Evolutionary conservation across 2,113 vertebrate genomes (phyloP).

Genomic region (Cephalophus harveyi): DNA sequence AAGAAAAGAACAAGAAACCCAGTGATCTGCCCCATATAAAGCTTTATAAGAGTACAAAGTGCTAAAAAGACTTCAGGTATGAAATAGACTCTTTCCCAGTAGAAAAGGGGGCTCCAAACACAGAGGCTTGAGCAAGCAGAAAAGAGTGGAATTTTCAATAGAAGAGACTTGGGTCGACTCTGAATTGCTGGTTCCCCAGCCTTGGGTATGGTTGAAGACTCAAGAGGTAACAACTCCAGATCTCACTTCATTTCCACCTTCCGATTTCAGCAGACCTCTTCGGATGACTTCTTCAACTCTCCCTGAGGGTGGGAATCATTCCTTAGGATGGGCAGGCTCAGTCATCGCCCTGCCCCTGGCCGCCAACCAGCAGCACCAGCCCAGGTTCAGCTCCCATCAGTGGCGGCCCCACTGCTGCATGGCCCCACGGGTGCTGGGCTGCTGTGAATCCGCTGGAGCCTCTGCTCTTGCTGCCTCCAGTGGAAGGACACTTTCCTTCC

Average conservation of each 20-base stretch:
- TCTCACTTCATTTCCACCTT: background rate
- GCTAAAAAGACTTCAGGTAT: background rate
- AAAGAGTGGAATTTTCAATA: background rate
- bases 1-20: background rate
- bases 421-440: background rate
- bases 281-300: background rate
- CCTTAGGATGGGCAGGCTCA: background rate
- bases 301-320: background rate
- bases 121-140: background rate
- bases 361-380: no score
- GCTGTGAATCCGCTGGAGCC: background rate
- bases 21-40: background rate
- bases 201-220: background rate
- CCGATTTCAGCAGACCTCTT: background rate
- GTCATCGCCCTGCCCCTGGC: background rate
- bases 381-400: no score
- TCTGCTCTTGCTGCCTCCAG: background rate
- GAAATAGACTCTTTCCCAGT: background rate
- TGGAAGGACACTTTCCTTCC: background rate
- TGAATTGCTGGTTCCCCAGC: background rate
- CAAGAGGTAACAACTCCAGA: background rate
- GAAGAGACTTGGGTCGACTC: background rate
- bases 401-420: accelerated
- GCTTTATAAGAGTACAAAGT: background rate
- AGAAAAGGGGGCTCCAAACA: background rate